These are phyloP conservation scores for Diabrotica virgifera DNA, from an alignment of 1,140 invertebrate species.

Conservation along the genomic window DNA sequence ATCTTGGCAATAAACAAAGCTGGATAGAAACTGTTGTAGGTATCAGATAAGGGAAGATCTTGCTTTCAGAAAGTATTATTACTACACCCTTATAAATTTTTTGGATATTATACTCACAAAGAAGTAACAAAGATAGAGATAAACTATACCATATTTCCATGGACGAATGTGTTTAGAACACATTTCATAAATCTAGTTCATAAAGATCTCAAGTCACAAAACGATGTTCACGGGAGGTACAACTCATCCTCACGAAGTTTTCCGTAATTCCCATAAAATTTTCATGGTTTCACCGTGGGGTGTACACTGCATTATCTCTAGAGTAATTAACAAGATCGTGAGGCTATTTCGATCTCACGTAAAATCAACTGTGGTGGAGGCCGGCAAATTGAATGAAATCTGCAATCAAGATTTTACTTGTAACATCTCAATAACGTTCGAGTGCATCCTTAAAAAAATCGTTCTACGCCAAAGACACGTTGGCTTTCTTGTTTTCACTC, in stretches of 20 bases:
- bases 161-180: too few relatives aligned
- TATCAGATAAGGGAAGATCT: too few relatives aligned
- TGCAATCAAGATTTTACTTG: constrained; percentile 27
- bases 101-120: too few relatives aligned
- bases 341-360: constrained; percentile 27
- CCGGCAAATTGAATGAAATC: constrained; percentile 30
- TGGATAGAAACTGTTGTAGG: too few relatives aligned
- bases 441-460: constrained; percentile 11
- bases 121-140: too few relatives aligned
- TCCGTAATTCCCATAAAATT: constrained; percentile 30
- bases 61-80: too few relatives aligned
- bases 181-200: too few relatives aligned
- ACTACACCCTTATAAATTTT: too few relatives aligned
- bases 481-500: constrained; percentile 21
- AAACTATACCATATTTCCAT: too few relatives aligned
- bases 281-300: constrained; percentile 15
- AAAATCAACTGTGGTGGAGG: constrained; percentile 32
- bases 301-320: constrained; percentile 26
- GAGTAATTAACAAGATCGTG: constrained; percentile 37
- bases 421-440: constrained; percentile 28
- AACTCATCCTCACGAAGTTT: constrained; percentile 29
- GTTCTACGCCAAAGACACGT: constrained; percentile 17
- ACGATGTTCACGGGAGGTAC: neutral
- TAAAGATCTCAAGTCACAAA: neutral
- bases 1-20: too few relatives aligned